Percentiles rank a stretch among this genome's conserved stretches.
These are phyloP conservation scores for Phenacoccus solenopsis DNA, from an alignment of 1,140 invertebrate species.

Conservation along the genomic window DNA sequence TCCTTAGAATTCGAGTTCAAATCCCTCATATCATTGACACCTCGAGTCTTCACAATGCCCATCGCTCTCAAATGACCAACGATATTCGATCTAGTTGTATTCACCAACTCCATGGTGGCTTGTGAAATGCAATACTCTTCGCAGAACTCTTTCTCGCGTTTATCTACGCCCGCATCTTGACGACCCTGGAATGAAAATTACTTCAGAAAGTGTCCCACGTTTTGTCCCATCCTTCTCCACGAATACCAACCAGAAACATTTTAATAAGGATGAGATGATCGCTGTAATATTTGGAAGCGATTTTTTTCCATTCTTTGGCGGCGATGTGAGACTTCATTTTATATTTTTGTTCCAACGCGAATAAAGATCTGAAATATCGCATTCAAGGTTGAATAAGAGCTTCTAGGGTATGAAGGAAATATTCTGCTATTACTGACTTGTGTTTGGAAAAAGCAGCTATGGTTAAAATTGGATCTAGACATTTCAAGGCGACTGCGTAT, in stretches of 20 bases:
- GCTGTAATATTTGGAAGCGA: neutral
- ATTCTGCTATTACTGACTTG: neutral
- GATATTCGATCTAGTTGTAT: conserved; percentile 59
- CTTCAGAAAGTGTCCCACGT: too few species aligned
- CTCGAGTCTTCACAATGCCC: conserved; percentile 53
- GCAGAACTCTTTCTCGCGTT: neutral
- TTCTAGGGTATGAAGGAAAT: too few species aligned
- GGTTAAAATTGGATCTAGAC: conserved; percentile 86
- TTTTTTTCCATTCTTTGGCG: conserved; percentile 8
- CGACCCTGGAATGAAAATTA: neutral
- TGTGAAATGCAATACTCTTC: conserved; percentile 53
- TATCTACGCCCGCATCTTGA: conserved; percentile 8
- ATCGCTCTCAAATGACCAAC: conserved; percentile 72
- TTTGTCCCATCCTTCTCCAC: too few species aligned
- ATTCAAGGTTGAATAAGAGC: neutral
- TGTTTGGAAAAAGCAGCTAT: conserved; percentile 43
- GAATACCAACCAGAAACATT: conserved; percentile 6
- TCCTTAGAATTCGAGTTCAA: conserved; percentile 76
- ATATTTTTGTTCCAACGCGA: neutral
- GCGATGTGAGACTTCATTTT: neutral
- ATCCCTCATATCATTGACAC: conserved; percentile 51
- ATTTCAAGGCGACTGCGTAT: conserved; percentile 80
- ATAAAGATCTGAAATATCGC: neutral
- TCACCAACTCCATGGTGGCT: conserved; percentile 77
- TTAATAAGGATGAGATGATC: conserved; percentile 4